Conservation (phyloP, 2,113 vertebrate genomes). For the Amazona guildingii region DNA sequence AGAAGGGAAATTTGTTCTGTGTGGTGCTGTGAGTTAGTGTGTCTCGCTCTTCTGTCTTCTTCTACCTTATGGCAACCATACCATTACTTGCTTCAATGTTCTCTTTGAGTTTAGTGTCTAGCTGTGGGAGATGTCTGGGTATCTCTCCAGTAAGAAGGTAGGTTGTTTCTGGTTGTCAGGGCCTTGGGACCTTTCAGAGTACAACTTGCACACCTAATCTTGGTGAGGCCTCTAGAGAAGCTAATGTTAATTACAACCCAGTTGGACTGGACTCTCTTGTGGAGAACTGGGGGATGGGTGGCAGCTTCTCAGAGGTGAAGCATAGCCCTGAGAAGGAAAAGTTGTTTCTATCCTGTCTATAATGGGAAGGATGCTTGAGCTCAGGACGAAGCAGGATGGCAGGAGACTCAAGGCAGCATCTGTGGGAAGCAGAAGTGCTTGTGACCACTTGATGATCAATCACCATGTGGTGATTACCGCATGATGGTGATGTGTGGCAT, state of each 20-base stretch:
- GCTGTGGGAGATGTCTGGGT: neutral
- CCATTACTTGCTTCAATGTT: neutral
- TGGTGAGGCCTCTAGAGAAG: neutral
- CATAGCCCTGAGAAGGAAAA: neutral
- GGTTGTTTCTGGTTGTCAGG: neutral
- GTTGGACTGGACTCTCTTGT: neutral
- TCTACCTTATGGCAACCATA: neutral
- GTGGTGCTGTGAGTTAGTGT: neutral
- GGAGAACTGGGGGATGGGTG: neutral
- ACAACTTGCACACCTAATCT: neutral
- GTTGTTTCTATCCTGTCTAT: neutral
- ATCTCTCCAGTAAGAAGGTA: neutral
- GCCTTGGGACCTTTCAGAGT: neutral
- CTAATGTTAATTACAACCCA: neutral
- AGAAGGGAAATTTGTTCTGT: neutral
- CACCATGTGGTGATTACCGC: rapidly evolving
- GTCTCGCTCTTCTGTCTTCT: neutral
- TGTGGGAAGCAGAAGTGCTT: neutral
- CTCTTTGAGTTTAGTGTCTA: neutral
- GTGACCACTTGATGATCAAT: rapidly evolving
- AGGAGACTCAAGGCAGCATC: neutral
- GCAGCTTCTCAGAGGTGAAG: neutral
- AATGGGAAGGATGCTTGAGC: neutral
- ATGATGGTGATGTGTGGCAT: neutral
- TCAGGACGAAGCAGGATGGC: neutral